Percentiles rank a stretch among this genome's conserved stretches.
phyloP scores from a whole-genome alignment of 92 coral and sea anemone species.

The Chrysogorgia sp. region DNA sequence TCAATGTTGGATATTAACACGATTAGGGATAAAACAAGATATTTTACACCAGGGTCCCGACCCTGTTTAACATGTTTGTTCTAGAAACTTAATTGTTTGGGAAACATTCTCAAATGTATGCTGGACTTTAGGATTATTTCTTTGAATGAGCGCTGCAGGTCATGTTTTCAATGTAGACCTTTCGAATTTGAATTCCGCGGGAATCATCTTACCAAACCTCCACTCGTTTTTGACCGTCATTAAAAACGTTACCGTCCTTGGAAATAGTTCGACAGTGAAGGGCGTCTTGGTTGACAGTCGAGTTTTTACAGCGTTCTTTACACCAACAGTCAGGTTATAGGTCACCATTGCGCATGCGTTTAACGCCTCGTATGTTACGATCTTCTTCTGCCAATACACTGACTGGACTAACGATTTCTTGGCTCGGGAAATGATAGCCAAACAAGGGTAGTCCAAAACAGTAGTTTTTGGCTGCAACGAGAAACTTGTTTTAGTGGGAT shows the following conservation, averaged over 20 bases:
- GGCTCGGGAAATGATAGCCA: conserved; percentile 15
- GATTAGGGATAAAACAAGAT: too few relatives aligned
- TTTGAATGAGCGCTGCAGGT: too few relatives aligned
- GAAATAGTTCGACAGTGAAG: conserved; percentile 57
- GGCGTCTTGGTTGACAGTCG: conserved; percentile 63
- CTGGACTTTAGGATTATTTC: too few relatives aligned
- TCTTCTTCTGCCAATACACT: not conserved
- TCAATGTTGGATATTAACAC: too few relatives aligned
- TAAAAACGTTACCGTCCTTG: conserved; percentile 70
- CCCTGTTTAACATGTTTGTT: too few relatives aligned
- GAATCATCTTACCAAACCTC: conserved; percentile 73
- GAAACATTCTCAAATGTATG: too few relatives aligned
- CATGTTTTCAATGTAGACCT: not conserved
- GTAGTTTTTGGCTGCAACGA: conserved; percentile 4
- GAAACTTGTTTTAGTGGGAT: conserved; percentile 16
- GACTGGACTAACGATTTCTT: not conserved
- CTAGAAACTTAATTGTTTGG: too few relatives aligned
- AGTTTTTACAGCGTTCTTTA: conserved; percentile 25
- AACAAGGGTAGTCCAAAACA: conserved; percentile 37
- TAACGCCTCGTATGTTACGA: conserved; percentile 28
- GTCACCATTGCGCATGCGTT: conserved; percentile 37
- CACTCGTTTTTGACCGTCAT: conserved; percentile 72
- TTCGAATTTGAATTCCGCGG: too few relatives aligned
- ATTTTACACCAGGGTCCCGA: too few relatives aligned
- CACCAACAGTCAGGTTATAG: not conserved